phyloP scores from a whole-genome alignment of 2,797 vertebrate genomes.

The Hypotaenidia philippensis region DNA sequence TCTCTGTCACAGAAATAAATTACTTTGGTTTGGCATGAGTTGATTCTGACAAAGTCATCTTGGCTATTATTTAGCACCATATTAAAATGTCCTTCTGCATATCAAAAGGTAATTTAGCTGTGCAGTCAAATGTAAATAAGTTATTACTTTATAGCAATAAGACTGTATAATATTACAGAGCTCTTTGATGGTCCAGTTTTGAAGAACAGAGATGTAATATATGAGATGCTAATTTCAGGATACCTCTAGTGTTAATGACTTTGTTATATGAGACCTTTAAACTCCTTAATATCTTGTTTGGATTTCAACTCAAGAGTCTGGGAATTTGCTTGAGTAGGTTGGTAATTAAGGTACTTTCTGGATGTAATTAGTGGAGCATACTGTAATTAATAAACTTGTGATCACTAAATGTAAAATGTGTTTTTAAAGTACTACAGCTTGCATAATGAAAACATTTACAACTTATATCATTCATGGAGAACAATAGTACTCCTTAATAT shows the following conservation, averaged over 20 bases:
- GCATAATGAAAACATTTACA: constrained; percentile 43
- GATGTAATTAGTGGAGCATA: neutral
- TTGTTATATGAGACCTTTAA: constrained; percentile 2
- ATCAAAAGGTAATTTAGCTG: constrained; percentile 62
- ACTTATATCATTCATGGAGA: constrained; percentile 37
- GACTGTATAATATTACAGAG: neutral
- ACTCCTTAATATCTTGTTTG: constrained; percentile 16
- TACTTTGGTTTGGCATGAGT: constrained; percentile 47
- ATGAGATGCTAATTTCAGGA: constrained; percentile 32
- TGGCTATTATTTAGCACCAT: constrained; percentile 60
- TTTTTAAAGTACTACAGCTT: neutral
- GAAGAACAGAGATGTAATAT: neutral
- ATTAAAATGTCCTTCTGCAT: constrained; percentile 46
- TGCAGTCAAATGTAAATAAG: constrained; percentile 56
- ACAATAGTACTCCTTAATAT: constrained; percentile 48
- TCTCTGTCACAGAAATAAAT: constrained; percentile 48
- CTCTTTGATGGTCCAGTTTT: constrained; percentile 13
- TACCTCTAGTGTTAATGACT: constrained; percentile 20
- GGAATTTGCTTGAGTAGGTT: neutral
- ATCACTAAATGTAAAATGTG: neutral
- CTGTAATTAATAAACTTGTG: constrained; percentile 26
- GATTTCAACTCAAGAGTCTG: constrained; percentile 1
- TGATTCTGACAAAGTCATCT: constrained; percentile 50
- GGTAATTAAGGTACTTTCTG: constrained; percentile 25
- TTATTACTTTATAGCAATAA: constrained; percentile 12